Evolutionary conservation across 1,140 invertebrate genomes (phyloP).

Genomic region (Drosophila sulfurigaster): DNA sequence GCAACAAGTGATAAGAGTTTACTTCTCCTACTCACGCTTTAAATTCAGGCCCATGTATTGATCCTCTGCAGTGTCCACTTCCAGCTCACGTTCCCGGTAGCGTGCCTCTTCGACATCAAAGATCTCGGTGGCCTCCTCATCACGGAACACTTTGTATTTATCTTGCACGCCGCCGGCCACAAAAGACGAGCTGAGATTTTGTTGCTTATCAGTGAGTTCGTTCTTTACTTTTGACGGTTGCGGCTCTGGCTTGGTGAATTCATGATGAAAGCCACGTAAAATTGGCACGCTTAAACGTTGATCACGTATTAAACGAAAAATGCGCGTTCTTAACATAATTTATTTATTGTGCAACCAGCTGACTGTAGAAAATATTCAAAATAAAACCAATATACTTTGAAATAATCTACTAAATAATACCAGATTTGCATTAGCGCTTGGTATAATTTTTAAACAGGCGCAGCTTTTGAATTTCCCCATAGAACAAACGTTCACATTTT

Average conservation of each 20-base stretch:
- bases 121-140: constrained; percentile 88
- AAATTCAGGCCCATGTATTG: constrained; percentile 85
- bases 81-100: constrained; percentile 67
- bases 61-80: constrained; percentile 71
- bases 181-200: neutral
- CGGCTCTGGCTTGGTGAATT: constrained; percentile 65
- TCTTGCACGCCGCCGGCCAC: constrained; percentile 59
- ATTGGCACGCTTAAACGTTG: constrained; percentile 63
- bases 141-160: constrained; percentile 85
- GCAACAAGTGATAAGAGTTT: neutral
- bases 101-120: constrained; percentile 89
- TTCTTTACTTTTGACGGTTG: constrained; percentile 1
- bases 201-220: neutral
- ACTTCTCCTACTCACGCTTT: constrained; percentile 84
- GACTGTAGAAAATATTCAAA: constrained; percentile 1
- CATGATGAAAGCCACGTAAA: constrained; percentile 76
- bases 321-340: constrained; percentile 60
- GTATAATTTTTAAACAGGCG: too few species aligned
- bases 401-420: neutral
- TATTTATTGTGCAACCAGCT: constrained; percentile 32
- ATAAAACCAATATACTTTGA: neutral
- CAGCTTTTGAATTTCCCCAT: too few species aligned
- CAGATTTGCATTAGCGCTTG: neutral
- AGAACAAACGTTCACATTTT: too few species aligned
- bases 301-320: constrained; percentile 71